A percentile compares a stretch with the other conserved stretches of the same genome.
These are phyloP conservation scores for Amblyopsis hoosieri DNA, from an alignment of 2,797 vertebrate species.

Conservation along the genomic window DNA sequence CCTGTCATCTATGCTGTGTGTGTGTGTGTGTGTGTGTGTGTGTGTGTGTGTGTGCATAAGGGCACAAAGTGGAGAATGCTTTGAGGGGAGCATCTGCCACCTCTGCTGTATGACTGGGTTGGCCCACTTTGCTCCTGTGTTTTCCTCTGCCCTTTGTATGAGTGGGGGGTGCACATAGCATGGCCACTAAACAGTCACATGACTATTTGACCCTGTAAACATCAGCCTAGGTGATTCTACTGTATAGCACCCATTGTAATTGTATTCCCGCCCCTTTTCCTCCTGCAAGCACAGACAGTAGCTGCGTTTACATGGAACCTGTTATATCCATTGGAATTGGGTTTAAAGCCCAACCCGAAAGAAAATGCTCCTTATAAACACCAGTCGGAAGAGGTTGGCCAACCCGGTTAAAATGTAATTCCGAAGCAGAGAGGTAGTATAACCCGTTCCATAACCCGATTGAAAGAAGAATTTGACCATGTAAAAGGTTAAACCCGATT, in stretches of 20 bases:
- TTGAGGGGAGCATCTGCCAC: slow-evolving; percentile 47
- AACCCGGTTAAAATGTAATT: no score
- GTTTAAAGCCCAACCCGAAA: no score
- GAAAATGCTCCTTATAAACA: no score
- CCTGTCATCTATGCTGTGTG: neutral
- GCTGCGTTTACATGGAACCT: no score
- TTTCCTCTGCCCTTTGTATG: slow-evolving; percentile 54
- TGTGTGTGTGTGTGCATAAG: slow-evolving; percentile 16
- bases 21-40: neutral
- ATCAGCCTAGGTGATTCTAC: neutral
- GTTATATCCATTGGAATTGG: no score
- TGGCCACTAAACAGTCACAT: neutral
- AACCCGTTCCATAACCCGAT: no score
- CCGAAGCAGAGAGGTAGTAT: no score
- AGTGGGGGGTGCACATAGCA: slow-evolving; percentile 27
- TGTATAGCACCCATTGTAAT: neutral
- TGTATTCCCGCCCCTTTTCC: no score
- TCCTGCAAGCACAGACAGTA: no score
- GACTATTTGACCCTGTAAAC: neutral
- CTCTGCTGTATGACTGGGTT: slow-evolving; percentile 51
- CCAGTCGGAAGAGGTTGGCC: no score
- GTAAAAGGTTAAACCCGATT: no score
- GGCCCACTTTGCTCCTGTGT: slow-evolving; percentile 63
- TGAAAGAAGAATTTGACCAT: no score
- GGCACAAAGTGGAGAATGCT: neutral